Evolutionary conservation across 2,888 invertebrate species (phyloP), one percentile per base, ranked within the genome.

Genomic region (Rhagophthalmus giganteus): DNA sequence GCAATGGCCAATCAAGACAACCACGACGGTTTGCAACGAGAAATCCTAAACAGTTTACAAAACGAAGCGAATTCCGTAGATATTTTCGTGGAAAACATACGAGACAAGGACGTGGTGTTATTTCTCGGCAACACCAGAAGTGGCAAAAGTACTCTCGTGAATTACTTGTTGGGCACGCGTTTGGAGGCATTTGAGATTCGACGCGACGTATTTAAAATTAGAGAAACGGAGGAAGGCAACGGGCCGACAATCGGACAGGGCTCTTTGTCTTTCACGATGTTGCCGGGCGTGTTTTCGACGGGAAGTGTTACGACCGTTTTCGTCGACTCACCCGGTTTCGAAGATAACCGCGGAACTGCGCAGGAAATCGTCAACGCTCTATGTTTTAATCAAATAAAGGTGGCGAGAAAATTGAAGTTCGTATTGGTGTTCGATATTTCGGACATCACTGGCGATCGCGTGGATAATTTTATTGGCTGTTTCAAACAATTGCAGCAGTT

Each of bases 291-390:
- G 1, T 41, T 24, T 16, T 2, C 5, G 8, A 9, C 33, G 1
- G 5, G 12, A 20, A 20, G 11, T n/a, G 2, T 3, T 6, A 13
- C 32, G 8, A 10, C 7, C 2, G 30, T 34, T 12, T 9, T 33
- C 2, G 25, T 49, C 2, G 48, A 49, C 34, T 7, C 31, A 2
- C 48, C 48, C 7, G 48, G 48, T 5, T 49, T 49, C 28, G 48
- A 49, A 31, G 48, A 49, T 15, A 49, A 49, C 26, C 13, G 48
- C 13, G 48, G 48, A 5, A 10, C 41, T n/a, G 30, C 24, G 4
- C 48, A 49, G 15, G 41, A 49, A 9, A 41, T 49, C n/a, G 10
- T 35, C 10, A 49, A 49, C 9, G 27, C 48, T 6, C 9, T 41
- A 1, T 40, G 31, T 9, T 35, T 41, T 10, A 40, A 41, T 10